These are phyloP conservation scores for Clostera curtula DNA, from an alignment of 2,888 invertebrate genomes.

Conservation along the genomic window DNA sequence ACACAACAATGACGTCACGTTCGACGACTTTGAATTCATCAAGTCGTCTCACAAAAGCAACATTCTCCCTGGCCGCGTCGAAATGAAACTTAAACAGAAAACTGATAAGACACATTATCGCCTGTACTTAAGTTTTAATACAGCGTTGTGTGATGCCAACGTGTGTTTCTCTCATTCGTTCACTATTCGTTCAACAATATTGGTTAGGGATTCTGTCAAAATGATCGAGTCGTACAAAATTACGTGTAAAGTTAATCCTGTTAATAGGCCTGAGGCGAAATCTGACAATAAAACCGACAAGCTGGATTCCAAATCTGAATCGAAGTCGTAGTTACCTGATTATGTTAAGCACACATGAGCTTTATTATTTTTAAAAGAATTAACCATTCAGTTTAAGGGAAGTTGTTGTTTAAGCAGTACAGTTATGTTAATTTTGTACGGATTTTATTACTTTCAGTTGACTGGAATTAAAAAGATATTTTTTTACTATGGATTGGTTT, in stretches of 20 bases:
- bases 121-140: conserved; percentile 61
- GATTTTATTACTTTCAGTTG: conserved; percentile 13
- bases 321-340: not conserved
- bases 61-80: conserved; percentile 56
- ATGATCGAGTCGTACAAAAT: conserved; percentile 66
- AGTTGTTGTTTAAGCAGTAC: conserved; percentile 20
- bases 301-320: conserved; percentile 5
- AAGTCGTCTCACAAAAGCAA: conserved; percentile 47
- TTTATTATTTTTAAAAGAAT: conserved; percentile 22
- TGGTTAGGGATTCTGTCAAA: conserved; percentile 63
- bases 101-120: conserved; percentile 63
- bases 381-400: conserved; percentile 26
- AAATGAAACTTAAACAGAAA: conserved; percentile 58
- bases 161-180: conserved; percentile 60
- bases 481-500: conserved; percentile 4
- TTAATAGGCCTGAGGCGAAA: conserved; percentile 30
- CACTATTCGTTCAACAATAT: conserved; percentile 56
- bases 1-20: conserved; percentile 49
- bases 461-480: conserved; percentile 10
- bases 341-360: conserved; percentile 10
- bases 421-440: conserved; percentile 10
- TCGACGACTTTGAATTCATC: conserved; percentile 57
- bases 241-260: conserved; percentile 66
- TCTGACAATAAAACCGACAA: too few relatives aligned
- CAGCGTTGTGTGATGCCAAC: conserved; percentile 50